Evolutionary conservation across 2,888 invertebrate species (phyloP).

Genomic region (Lasiommata megera): DNA sequence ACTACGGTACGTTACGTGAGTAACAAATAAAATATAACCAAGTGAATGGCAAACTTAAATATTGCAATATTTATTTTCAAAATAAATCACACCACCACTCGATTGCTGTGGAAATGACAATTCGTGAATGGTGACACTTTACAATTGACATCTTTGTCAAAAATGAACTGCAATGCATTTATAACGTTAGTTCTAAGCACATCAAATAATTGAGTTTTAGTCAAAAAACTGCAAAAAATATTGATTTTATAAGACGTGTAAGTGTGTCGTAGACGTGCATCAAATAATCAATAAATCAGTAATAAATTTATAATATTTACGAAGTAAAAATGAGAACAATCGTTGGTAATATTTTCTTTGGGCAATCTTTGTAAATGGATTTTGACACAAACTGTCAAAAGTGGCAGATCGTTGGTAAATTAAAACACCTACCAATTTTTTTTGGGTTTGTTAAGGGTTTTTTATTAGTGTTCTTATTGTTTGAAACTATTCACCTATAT

Average conservation of each 20-base stretch:
- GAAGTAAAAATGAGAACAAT: no score
- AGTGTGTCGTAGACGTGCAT: no score
- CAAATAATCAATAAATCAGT: no score
- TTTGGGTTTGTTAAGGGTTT: no score
- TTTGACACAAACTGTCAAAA: neutral
- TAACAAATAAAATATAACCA: neutral
- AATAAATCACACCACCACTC: slow-evolving; percentile 7
- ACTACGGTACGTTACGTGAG: neutral
- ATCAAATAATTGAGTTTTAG: neutral
- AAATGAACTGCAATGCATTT: neutral
- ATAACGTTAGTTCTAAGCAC: neutral
- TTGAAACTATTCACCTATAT: slow-evolving; percentile 6
- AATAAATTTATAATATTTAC: no score
- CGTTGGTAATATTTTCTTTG: no score
- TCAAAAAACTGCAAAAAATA: neutral
- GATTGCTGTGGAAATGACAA: neutral
- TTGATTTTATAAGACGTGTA: neutral
- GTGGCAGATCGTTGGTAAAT: no score
- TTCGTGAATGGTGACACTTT: neutral
- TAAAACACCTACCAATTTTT: no score
- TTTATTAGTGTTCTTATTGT: no score
- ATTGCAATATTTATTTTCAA: slow-evolving; percentile 15
- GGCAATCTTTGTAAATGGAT: neutral
- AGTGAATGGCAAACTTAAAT: neutral
- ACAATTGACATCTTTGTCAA: slow-evolving; percentile 1